Conservation (phyloP, 2,797 vertebrate species). For the Orientallactaga sibirica region DNA sequence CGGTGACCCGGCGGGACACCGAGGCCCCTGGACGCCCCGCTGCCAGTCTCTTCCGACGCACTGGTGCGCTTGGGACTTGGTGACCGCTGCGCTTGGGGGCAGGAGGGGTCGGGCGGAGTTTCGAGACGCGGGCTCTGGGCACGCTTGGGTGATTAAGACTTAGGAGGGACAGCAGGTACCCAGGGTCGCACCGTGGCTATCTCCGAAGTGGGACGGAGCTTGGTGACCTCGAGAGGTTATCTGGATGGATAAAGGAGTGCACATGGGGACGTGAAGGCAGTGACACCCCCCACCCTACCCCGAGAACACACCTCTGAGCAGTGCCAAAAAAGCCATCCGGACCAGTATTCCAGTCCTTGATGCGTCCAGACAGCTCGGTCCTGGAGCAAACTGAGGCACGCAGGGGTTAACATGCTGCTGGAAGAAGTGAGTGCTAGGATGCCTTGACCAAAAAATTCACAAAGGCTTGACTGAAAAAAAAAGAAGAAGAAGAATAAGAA, state of each 20-base stretch:
- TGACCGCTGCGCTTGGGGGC: too few relatives aligned
- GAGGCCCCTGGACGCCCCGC: conserved; percentile 31
- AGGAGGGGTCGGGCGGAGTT: too few relatives aligned
- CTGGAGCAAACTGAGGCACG: not conserved
- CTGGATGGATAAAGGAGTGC: not conserved
- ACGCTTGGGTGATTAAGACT: too few relatives aligned
- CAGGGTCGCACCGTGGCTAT: too few relatives aligned
- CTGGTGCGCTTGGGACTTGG: not conserved
- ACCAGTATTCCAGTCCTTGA: not conserved
- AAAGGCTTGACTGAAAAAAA: not conserved
- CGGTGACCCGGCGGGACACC: not conserved
- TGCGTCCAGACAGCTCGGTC: not conserved
- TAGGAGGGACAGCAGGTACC: too few relatives aligned
- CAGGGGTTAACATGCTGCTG: not conserved
- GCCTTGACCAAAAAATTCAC: not conserved
- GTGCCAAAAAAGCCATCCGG: not conserved
- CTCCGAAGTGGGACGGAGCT: fast-evolving
- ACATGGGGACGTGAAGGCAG: not conserved
- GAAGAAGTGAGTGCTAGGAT: not conserved
- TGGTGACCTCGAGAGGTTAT: not conserved
- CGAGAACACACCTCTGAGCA: not conserved
- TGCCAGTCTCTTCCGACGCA: not conserved
- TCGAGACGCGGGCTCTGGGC: not conserved
- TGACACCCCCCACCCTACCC: too few relatives aligned
- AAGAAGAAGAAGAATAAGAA: not conserved